Conservation (phyloP, 2,797 vertebrate genomes). For the Limnodromus scolopaceus region DNA sequence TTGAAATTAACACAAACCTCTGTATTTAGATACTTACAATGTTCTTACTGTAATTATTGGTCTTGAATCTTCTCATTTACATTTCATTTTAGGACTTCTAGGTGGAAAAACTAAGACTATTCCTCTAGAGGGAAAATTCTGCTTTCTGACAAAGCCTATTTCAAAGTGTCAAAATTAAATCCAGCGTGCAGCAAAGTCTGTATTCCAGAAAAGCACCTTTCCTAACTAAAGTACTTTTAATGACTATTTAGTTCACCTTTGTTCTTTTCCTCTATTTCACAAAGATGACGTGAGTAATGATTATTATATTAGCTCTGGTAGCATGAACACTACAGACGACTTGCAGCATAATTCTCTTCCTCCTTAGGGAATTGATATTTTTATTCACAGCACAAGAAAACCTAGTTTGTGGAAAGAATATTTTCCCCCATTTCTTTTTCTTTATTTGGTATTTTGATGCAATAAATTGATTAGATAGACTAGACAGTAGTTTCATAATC, state of each 20-base stretch:
- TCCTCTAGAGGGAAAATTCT: neutral
- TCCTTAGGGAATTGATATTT: conserved; percentile 40
- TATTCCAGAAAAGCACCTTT: neutral
- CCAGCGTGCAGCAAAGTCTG: neutral
- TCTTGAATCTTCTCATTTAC: neutral
- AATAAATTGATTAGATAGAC: conserved; percentile 65
- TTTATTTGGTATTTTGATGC: conserved; percentile 51
- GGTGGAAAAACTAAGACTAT: neutral
- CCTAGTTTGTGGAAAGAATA: conserved; percentile 19
- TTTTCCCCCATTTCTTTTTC: conserved; percentile 25
- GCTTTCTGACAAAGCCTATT: neutral
- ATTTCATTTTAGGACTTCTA: neutral
- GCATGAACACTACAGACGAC: conserved; percentile 25
- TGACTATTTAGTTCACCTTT: conserved; percentile 38
- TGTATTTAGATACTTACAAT: neutral
- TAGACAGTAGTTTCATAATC: conserved; percentile 57
- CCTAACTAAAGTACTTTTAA: neutral
- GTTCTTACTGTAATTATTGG: neutral
- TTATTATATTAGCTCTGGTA: conserved; percentile 53
- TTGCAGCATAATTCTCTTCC: conserved; percentile 41
- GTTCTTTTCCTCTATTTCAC: conserved; percentile 17
- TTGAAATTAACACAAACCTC: neutral
- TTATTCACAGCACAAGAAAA: conserved; percentile 48
- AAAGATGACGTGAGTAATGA: conserved; percentile 27
- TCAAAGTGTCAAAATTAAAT: neutral